Evolutionary conservation across 1,140 invertebrate species (phyloP), one percentile per base, ranked within the genome.

Genomic region (Sinonovacula constricta): DNA sequence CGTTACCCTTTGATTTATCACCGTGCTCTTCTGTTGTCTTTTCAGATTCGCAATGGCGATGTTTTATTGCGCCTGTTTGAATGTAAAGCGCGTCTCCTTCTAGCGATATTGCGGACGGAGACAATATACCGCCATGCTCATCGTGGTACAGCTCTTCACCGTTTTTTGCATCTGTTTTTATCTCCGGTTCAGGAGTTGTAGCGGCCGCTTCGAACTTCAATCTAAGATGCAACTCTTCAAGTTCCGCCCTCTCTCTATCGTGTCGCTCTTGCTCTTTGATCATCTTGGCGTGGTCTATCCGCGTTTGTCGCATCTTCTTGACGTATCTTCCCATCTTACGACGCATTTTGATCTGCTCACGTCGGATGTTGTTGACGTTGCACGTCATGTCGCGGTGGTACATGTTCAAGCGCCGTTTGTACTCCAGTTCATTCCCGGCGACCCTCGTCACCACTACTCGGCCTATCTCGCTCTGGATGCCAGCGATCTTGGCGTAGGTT

Each of bases 341-440:
- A 30, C 59, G 31, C 75, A 78, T 78, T 53, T 78, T 69, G 4
- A 70, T 70, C 36, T 78, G 75, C 54, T 78, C 75, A 26, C 75
- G 56, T 3, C 57, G 34, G n/a, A 78, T 78, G 26, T 78, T 78
- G 34, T 78, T 78, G 3, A 78, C 75, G 24, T 54, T 22, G 26
- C 65, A 69, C 22, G 67, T 60, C 14, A 68, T 49, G 31, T 78
- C 75, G 28, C 60, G 68, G 22, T 57, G 54, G 66, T 78, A 69
- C 75, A 78, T 78, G 31, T 78, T 78, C 1, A 78, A 30, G 15
- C 45, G 49, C 45, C 75, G 53, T 39, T 78, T 78, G 56, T 78
- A 78, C 56, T 78, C 75, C 12, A 78, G 66, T 53, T 78, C 75
- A 63, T 66, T 78, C 63, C 75, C 75, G 30, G 75, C 75, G 12